These are phyloP conservation scores for Agrochola macilenta DNA, from an alignment of 2,888 invertebrate species.

Conservation along the genomic window DNA sequence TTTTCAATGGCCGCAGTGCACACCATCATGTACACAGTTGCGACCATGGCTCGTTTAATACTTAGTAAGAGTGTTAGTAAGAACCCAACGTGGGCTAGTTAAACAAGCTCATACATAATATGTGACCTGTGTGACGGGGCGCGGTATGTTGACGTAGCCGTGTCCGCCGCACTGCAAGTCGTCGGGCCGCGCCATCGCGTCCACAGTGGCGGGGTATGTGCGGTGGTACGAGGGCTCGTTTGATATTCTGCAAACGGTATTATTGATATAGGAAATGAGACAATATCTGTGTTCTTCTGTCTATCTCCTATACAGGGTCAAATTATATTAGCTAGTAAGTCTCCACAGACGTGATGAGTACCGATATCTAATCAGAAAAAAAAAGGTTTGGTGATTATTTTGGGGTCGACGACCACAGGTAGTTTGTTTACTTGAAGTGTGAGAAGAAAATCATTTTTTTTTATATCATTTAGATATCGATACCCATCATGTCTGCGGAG, in stretches of 20 bases:
- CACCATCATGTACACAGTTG: constrained; percentile 14
- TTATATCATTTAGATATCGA: no score
- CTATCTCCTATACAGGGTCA: not conserved
- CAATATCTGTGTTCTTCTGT: not conserved
- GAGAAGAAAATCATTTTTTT: no score
- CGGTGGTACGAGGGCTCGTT: constrained; percentile 82
- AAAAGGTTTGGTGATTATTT: no score
- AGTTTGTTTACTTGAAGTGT: no score
- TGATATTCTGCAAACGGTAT: constrained; percentile 68
- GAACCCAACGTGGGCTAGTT: constrained; percentile 36
- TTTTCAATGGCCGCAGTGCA: not conserved
- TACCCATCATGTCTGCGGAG: no score
- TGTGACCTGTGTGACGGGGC: constrained; percentile 83
- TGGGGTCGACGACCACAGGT: no score
- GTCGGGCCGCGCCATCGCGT: constrained; percentile 76
- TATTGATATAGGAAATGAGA: not conserved
- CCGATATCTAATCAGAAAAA: no score
- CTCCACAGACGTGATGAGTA: no score
- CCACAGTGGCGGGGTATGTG: constrained; percentile 80
- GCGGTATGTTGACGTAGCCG: constrained; percentile 82
- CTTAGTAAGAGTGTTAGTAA: constrained; percentile 22
- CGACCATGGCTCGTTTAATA: not conserved
- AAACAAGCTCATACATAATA: constrained; percentile 49
- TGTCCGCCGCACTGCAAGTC: constrained; percentile 82
- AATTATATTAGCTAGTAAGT: no score